phyloP scores from a whole-genome alignment of 2,797 vertebrate species.

The Glyptemys insculpta region DNA sequence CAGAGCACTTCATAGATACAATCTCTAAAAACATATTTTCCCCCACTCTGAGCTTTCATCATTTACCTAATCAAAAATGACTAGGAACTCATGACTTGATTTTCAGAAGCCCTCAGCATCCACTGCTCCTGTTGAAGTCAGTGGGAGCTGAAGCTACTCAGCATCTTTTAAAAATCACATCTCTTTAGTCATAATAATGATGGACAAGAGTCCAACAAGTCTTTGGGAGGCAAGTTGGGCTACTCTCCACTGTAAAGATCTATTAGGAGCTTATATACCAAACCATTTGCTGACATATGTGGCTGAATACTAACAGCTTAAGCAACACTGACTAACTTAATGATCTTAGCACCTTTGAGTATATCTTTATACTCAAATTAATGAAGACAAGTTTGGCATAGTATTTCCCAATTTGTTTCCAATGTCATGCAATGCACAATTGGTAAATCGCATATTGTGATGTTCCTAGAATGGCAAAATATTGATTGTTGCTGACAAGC shows the following conservation, averaged over 20 bases:
- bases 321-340: neutral
- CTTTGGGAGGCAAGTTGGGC: neutral
- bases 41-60: constrained; percentile 10
- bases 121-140: constrained; percentile 13
- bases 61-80: neutral
- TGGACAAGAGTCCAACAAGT: neutral
- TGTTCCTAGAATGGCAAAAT: neutral
- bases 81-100: constrained; percentile 5
- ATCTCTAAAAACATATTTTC: neutral
- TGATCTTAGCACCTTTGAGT: neutral
- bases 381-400: neutral
- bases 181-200: neutral
- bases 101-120: constrained; percentile 8
- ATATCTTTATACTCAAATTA: neutral
- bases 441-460: neutral
- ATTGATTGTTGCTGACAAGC: neutral
- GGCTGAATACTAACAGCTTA: neutral
- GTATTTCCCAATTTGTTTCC: neutral
- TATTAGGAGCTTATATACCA: neutral
- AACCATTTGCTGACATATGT: neutral
- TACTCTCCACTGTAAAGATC: neutral
- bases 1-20: neutral
- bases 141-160: constrained; percentile 3
- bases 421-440: neutral
- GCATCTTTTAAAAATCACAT: neutral